Percentiles rank a stretch among this genome's conserved stretches.
Conservation (phyloP, 2,113 vertebrate genomes). For the Fulica atra region DNA sequence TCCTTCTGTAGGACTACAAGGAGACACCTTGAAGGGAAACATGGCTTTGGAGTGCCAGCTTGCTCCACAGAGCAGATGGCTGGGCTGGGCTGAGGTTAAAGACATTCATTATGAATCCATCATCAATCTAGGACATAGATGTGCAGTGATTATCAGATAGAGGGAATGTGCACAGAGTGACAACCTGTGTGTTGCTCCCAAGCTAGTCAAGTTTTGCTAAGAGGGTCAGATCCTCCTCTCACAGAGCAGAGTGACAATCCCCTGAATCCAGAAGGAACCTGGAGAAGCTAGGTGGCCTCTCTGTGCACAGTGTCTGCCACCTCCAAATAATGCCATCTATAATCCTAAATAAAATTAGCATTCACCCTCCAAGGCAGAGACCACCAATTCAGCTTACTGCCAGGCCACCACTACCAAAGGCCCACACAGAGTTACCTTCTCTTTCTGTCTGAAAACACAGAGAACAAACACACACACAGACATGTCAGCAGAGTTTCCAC, state of each 20-base stretch:
- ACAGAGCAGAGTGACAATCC: neutral
- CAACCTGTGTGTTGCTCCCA: neutral
- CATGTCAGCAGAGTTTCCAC: fast-evolving
- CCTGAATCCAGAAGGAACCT: neutral
- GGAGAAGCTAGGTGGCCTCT: neutral
- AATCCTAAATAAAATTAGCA: neutral
- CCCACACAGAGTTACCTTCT: neutral
- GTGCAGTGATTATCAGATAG: neutral
- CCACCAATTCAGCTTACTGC: neutral
- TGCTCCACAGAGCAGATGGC: slow-evolving; percentile 52
- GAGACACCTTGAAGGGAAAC: slow-evolving; percentile 55
- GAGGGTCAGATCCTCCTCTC: neutral
- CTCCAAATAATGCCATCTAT: neutral
- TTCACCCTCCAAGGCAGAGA: neutral
- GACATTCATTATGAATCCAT: slow-evolving; percentile 43
- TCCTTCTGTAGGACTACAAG: neutral
- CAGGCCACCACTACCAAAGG: neutral
- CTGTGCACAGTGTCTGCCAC: neutral
- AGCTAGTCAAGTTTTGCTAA: neutral
- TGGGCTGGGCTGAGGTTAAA: slow-evolving; percentile 45
- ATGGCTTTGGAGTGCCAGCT: slow-evolving; percentile 31
- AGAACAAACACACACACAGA: neutral
- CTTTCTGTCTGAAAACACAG: neutral
- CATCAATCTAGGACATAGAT: slow-evolving; percentile 43
- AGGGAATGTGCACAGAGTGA: neutral